A percentile compares a stretch with the other conserved stretches of the same genome.
Conservation (phyloP, 35 echinoderm and acorn worm genomes). For the Hemicentrotus pulcherrimus region DNA sequence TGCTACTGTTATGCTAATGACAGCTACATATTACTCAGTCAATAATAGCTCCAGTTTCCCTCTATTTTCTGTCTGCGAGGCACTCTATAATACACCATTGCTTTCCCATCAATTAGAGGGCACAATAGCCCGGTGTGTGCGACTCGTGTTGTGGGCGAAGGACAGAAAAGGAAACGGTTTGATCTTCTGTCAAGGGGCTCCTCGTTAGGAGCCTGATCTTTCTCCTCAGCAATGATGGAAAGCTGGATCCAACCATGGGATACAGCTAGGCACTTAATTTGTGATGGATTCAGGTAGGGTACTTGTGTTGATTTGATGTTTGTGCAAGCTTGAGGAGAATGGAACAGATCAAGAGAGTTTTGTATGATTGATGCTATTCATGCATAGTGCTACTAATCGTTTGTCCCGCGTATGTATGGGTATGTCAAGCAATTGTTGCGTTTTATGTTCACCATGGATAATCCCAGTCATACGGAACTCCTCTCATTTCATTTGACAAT, state of each 20-base stretch:
- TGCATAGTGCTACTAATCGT: not conserved
- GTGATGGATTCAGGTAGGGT: not conserved
- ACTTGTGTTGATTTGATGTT: slow-evolving; percentile 12
- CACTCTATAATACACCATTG: slow-evolving; percentile 15
- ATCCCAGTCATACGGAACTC: not conserved
- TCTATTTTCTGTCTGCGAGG: slow-evolving; percentile 8
- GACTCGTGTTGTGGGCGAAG: not conserved
- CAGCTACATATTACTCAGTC: slow-evolving; percentile 28
- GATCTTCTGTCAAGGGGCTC: slow-evolving; percentile 7
- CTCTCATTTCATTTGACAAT: not conserved
- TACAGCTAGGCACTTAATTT: not conserved
- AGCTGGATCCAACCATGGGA: not conserved
- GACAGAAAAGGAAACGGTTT: not conserved
- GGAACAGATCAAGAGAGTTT: not conserved
- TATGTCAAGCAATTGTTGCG: not conserved
- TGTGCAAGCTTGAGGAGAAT: not conserved
- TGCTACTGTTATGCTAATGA: slow-evolving; percentile 46
- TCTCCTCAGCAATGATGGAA: not conserved
- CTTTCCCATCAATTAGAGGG: slow-evolving; percentile 40
- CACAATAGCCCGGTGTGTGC: slow-evolving; percentile 22
- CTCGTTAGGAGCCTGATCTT: not conserved
- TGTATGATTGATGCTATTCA: slow-evolving; percentile 5
- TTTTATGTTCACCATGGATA: not conserved
- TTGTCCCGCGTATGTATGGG: not conserved
- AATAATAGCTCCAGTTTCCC: slow-evolving; percentile 32